phyloP scores from a whole-genome alignment of 64 coral and sea anemone species.

The Exaiptasia diaphana region DNA sequence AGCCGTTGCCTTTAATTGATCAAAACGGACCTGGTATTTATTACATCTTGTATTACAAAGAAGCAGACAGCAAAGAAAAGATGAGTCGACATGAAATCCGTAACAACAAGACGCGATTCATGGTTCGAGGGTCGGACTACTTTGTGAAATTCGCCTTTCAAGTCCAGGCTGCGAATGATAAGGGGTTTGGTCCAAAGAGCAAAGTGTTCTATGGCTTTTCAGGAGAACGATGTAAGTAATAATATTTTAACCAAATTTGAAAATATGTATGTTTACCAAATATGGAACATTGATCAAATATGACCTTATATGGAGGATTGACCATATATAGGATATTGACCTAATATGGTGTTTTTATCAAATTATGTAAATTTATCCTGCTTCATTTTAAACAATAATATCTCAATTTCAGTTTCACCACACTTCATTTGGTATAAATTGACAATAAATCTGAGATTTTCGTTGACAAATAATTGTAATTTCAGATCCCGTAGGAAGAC shows the following conservation, averaged over 20 bases:
- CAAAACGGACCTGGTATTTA: slow-evolving; percentile 72
- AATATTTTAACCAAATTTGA: too few relatives aligned
- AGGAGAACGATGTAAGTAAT: slow-evolving; percentile 63
- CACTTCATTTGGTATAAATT: too few relatives aligned
- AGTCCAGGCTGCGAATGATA: slow-evolving; percentile 69
- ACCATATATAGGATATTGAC: not conserved
- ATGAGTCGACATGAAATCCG: slow-evolving; percentile 48
- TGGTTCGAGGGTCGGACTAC: slow-evolving; percentile 47
- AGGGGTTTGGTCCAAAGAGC: slow-evolving; percentile 78
- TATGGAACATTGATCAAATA: not conserved
- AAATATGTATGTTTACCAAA: not conserved
- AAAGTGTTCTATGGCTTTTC: slow-evolving; percentile 52
- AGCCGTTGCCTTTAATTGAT: slow-evolving; percentile 41
- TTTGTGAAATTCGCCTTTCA: slow-evolving; percentile 65
- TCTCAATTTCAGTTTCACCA: too few relatives aligned
- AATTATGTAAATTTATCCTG: too few relatives aligned
- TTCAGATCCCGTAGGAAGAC: slow-evolving; percentile 66
- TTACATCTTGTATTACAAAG: slow-evolving; percentile 71
- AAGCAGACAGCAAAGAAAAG: slow-evolving; percentile 8
- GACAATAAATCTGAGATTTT: too few relatives aligned
- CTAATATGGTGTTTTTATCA: too few relatives aligned
- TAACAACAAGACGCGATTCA: slow-evolving; percentile 5
- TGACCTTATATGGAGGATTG: not conserved
- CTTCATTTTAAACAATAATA: too few relatives aligned
- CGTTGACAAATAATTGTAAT: too few relatives aligned